Evolutionary conservation across 2,888 invertebrate genomes (phyloP), one percentile per base, ranked within the genome.

Genomic region (Euclidia mi): DNA sequence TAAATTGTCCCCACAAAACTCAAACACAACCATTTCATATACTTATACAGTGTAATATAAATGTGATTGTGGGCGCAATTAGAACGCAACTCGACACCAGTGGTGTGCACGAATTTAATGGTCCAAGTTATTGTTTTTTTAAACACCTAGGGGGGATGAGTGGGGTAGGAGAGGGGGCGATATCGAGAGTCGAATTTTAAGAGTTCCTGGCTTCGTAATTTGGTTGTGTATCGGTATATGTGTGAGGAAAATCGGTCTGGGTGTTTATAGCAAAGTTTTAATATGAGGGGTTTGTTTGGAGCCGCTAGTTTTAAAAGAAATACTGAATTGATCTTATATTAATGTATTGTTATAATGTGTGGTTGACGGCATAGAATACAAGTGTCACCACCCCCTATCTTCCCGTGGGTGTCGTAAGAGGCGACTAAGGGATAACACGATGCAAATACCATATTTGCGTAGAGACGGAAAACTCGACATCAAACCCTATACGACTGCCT

Each of bases 91-190:
- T 76, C 83, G 87, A 65, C 78, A 70, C 73, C 92, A 90, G 79
- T 89, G 79, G 80, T 78, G 88, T 92, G 93, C 85, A 85, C 82
- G 83, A 92, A 89, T 94, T 94, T 94, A 94, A 94, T 94, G 94
- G 91, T 56, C 78, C 81, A 82, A 81, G 82, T 90, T 89, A 92
- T 93, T 93, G 92, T 93, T 92, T 92, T 88, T 83, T 89, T 83
- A 79, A 80, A 78, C 78, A 53, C 66, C 68, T n/a, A n/a, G n/a
- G 55, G 57, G 46, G 59, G 58, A 44, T 15, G 51, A 1, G 37
- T 14, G 32, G 41, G 58, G 44, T 35, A 55, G 63, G 34, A 51
- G 52, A 47, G 58, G 56, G 38, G 20, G 20, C 17, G 34, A 62
- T 69, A 65, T 71, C 69, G 76, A 73, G 66, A 71, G 64, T 58